Conservation (phyloP, 23 tunicate genomes). For the Phallusia fumigata region DNA sequence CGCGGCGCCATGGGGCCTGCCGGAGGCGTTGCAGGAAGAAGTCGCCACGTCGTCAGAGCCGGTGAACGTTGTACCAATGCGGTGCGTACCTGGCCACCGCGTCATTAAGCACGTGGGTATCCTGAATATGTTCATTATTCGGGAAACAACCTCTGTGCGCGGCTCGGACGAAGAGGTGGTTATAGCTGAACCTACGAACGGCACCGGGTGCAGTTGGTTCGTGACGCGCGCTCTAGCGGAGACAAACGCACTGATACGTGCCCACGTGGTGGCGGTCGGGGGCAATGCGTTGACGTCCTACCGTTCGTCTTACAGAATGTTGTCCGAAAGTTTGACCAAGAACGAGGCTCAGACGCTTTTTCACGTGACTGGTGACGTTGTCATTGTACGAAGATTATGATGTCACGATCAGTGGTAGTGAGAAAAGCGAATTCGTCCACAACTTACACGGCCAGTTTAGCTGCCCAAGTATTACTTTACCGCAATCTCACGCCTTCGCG, state of each 20-base stretch:
- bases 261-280: constrained; percentile 82
- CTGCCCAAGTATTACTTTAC: neutral
- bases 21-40: neutral
- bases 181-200: constrained; percentile 54
- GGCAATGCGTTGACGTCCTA: constrained; percentile 85
- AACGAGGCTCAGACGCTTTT: constrained; percentile 87
- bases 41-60: constrained; percentile 11
- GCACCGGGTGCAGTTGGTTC: constrained; percentile 84
- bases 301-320: constrained; percentile 32
- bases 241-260: constrained; percentile 61
- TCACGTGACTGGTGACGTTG: constrained; percentile 89
- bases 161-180: constrained; percentile 76
- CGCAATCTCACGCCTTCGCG: constrained; percentile 8
- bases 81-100: constrained; percentile 22
- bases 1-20: constrained; percentile 20
- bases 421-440: neutral
- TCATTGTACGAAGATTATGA: neutral
- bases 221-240: constrained; percentile 76
- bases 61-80: neutral
- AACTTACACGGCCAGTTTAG: neutral
- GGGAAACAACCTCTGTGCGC: constrained; percentile 81
- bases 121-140: constrained; percentile 70
- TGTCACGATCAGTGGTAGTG: neutral
- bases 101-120: constrained; percentile 44
- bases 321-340: constrained; percentile 76